Evolutionary conservation across 2,797 vertebrate genomes (phyloP), one percentile per base, ranked within the genome.

Genomic region (Salmo trutta): DNA sequence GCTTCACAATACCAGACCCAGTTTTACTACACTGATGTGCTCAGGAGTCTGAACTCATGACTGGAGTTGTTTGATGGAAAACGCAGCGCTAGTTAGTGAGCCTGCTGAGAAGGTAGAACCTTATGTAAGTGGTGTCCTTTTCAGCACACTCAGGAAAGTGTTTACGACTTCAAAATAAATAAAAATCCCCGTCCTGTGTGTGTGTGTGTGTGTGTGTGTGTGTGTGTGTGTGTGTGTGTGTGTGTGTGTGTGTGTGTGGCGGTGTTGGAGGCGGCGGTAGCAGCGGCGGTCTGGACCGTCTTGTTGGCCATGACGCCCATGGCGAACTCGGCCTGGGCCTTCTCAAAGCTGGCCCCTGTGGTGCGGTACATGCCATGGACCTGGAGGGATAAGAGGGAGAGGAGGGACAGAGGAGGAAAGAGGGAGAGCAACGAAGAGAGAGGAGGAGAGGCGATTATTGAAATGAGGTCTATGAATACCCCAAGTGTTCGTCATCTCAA

Each of bases 291-390:
- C 85, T 97, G 98, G 51, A 99, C 97, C 0, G 97, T 99, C 89
- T 98, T 98, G 94, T 99, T 99, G 89, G 98, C 92, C 97, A 99
- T 98, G 91, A 99, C 97, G 14, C 97, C 97, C 0, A 97, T 97
- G 71, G 98, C 97, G 31, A 99, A 98, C 88, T 99, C 98, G 88
- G 98, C 97, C 83, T 99, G 98, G 0, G 98, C 98, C 36, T 99
- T 98, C 93, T 97, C 97, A 41, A 99, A 99, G 89, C 98, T 99
- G 51, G 98, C 98, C 0, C 94, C 98, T 0, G 98, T 99, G 17
- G 97, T 99, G 2, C 98, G 96, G 91, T 99, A 99, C 73, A 98
- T 92, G 56, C 92, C 95, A 0, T 99, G 98, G 68, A 99, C 96
- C 98, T 99, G 67, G 1, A 16, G 62, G 71, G 51, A 75, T 59